Evolutionary conservation across 2,888 invertebrate genomes (phyloP), one percentile per base, ranked within the genome.

Genomic region (Cordilura impudica): DNA sequence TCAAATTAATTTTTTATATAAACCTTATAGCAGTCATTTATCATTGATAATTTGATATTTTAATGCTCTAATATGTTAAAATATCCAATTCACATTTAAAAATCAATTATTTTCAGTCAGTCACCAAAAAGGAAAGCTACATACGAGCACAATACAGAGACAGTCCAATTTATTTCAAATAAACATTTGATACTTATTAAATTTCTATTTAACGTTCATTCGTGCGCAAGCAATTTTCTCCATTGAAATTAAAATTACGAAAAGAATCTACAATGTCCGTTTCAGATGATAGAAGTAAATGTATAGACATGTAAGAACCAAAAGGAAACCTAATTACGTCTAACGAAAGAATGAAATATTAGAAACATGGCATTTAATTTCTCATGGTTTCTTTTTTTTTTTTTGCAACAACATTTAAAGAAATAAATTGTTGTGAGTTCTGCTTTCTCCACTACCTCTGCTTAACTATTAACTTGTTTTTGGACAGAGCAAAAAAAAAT

Each of bases 21-120:
- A n/a, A n/a, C n/a, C n/a, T n/a, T n/a, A n/a, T n/a, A n/a, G n/a
- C n/a, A n/a, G n/a, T n/a, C n/a, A n/a, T n/a, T n/a, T n/a, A n/a
- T n/a, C n/a, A n/a, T n/a, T n/a, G n/a, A n/a, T n/a, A n/a, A n/a
- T n/a, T n/a, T n/a, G n/a, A n/a, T n/a, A n/a, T n/a, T n/a, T n/a
- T n/a, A n/a, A n/a, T n/a, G n/a, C n/a, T n/a, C n/a, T n/a, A n/a
- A n/a, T n/a, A 6, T 43, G 10, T 53, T 49, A 4, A 35, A 65
- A 39, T 47, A 54, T 26, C 54, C 53, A 43, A 66, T 53, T 43
- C 26, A 66, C 39, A 66, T 43, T 26, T 23, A 10, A 23, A 43
- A 66, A 66, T 53, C 66, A 66, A 43, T 66, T 66, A 53, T n/a
- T n/a, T n/a, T n/a, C n/a, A n/a, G n/a, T 18, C 19, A 5, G 5